These are phyloP conservation scores for Palythoa heliodiscus DNA, from an alignment of 92 coral and sea anemone species.

Conservation along the genomic window DNA sequence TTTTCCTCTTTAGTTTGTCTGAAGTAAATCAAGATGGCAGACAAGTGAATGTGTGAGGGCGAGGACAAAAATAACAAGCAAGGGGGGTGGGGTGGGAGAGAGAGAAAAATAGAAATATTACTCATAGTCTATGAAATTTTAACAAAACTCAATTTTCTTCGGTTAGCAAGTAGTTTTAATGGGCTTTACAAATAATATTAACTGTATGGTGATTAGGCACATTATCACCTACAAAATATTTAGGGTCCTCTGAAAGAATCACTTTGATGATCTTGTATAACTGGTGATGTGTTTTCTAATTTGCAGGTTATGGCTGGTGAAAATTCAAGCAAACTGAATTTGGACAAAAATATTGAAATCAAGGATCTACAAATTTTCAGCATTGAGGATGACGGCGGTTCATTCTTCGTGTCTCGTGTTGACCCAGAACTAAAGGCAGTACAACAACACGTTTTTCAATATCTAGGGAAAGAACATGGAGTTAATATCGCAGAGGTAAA, in stretches of 20 bases:
- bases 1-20: too few species aligned
- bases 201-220: not conserved
- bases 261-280: too few species aligned
- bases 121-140: too few species aligned
- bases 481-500: slow-evolving; percentile 67
- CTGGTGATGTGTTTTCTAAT: not conserved
- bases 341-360: slow-evolving; percentile 67
- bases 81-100: too few species aligned
- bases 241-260: not conserved
- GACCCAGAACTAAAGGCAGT: slow-evolving; percentile 72
- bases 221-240: not conserved
- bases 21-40: too few species aligned
- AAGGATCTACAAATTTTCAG: slow-evolving; percentile 73
- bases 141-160: too few species aligned
- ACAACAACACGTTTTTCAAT: slow-evolving; percentile 73
- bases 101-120: too few species aligned
- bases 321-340: slow-evolving; percentile 58
- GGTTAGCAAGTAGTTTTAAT: too few species aligned
- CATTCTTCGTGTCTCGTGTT: slow-evolving; percentile 75
- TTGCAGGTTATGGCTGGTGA: slow-evolving; percentile 87
- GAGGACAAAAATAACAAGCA: too few species aligned
- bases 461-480: slow-evolving; percentile 67
- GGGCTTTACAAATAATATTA: too few species aligned
- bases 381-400: slow-evolving; percentile 73
- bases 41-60: too few species aligned